Evolutionary conservation across 2,113 vertebrate species (phyloP).

Genomic region (Tympanuchus pallidicinctus): DNA sequence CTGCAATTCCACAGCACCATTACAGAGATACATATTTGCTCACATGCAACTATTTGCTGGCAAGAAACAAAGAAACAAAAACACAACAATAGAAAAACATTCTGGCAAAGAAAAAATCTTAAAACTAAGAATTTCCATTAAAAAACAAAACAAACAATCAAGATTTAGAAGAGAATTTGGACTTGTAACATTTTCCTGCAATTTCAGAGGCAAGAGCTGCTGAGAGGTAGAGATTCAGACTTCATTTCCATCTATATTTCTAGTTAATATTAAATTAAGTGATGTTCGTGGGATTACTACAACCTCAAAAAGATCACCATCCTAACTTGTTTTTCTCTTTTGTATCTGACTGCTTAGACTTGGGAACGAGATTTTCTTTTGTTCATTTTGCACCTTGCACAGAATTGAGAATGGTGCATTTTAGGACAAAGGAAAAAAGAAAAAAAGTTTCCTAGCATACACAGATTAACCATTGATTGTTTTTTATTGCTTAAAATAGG

Average conservation of each 20-base stretch:
- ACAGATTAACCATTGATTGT: neutral
- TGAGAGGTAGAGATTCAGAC: neutral
- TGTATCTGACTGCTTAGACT: neutral
- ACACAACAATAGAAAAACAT: accelerated
- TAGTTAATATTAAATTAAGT: neutral
- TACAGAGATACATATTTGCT: neutral
- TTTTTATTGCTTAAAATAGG: neutral
- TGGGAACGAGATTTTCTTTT: neutral
- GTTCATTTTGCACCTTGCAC: neutral
- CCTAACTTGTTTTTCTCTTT: neutral
- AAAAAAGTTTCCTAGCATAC: neutral
- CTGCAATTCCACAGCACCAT: neutral
- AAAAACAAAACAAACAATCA: neutral
- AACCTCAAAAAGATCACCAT: neutral
- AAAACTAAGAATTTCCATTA: neutral
- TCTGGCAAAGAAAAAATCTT: neutral
- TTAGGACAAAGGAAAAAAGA: neutral
- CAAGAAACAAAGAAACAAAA: neutral
- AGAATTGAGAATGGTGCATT: neutral
- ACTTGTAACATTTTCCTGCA: neutral
- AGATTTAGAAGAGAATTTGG: neutral
- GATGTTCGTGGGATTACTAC: neutral
- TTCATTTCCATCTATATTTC: neutral
- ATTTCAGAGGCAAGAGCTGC: neutral
- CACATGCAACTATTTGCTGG: neutral